Evolutionary conservation across 1,140 invertebrate genomes (phyloP).

Genomic region (Tetranychus urticae): DNA sequence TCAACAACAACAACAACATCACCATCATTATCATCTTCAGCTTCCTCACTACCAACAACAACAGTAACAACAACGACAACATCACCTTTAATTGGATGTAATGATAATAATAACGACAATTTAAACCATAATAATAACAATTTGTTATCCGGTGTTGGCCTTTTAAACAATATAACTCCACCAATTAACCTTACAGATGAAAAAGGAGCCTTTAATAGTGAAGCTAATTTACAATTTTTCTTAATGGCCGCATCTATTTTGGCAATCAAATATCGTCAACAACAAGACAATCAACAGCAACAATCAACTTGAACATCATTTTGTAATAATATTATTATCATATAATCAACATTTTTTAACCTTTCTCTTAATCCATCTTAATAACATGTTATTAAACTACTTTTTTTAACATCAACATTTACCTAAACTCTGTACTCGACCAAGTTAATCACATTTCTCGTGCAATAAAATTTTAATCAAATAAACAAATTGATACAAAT

Average conservation of each 20-base stretch:
- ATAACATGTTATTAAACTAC: background rate
- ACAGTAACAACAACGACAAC: background rate
- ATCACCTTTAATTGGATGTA: background rate
- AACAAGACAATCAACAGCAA: background rate
- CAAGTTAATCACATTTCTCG: background rate
- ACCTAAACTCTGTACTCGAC: background rate
- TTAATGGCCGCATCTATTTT: background rate
- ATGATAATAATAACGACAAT: too few relatives aligned
- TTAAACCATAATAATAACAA: too few relatives aligned
- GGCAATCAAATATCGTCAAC: background rate
- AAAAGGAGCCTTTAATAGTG: background rate
- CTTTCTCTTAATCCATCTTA: background rate
- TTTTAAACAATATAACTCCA: background rate
- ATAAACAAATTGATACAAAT: background rate
- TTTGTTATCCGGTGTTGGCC: too few relatives aligned
- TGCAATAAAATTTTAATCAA: background rate
- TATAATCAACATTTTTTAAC: background rate
- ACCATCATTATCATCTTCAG: background rate
- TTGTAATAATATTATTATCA: background rate
- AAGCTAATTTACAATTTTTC: background rate
- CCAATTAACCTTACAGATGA: background rate
- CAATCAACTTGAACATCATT: background rate
- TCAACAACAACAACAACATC: background rate
- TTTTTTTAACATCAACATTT: background rate
- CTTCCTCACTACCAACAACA: background rate